Evolutionary conservation across 2,888 invertebrate genomes (phyloP), one percentile per base, ranked within the genome.

Genomic region (Ecliptopera silaceata): DNA sequence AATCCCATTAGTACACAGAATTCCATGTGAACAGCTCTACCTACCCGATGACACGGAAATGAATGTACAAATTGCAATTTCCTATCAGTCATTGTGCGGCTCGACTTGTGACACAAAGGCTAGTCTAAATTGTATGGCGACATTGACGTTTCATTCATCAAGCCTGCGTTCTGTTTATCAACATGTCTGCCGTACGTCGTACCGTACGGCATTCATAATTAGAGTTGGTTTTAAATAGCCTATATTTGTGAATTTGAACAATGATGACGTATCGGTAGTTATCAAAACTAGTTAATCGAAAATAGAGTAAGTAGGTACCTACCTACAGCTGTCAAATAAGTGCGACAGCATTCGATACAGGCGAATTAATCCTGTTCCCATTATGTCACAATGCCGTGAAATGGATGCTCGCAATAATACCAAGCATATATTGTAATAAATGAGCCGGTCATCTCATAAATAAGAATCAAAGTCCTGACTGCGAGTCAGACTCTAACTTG

Each of bases 141-240:
- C 59, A 59, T 64, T 72, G 72, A 70, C 69, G 59, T 70, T 75
- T 74, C 69, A 77, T 80, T 71, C 66, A 73, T 81, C 76, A 76
- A 74, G 73, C 59, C 66, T 38, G 44, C 50, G 59, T 58, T 61
- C 60, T 64, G 66, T 62, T 59, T 18, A 52, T 59, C 57, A 63
- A 62, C 51, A 50, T 45, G 51, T 44, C 45, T 51, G 18, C 12
- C 12, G 34, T 46, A 38, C 17, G 18, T 17, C 12, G 34, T 46
- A 38, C 17, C n/a, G 32, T 46, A 39, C 18, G 36, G 12, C 13
- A 41, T 18, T 43, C 43, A 36, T 50, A 36, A 51, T 56, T 51
- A 51, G 22, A 38, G 20, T 22, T 52, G 26, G 20, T 15, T 34
- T 13, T 22, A 26, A 8, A 8, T 26, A 41, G 44, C 6, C 44